Evolutionary conservation across 2,113 vertebrate species (phyloP), one percentile per base, ranked within the genome.

Genomic region (Kryptolebias marmoratus): DNA sequence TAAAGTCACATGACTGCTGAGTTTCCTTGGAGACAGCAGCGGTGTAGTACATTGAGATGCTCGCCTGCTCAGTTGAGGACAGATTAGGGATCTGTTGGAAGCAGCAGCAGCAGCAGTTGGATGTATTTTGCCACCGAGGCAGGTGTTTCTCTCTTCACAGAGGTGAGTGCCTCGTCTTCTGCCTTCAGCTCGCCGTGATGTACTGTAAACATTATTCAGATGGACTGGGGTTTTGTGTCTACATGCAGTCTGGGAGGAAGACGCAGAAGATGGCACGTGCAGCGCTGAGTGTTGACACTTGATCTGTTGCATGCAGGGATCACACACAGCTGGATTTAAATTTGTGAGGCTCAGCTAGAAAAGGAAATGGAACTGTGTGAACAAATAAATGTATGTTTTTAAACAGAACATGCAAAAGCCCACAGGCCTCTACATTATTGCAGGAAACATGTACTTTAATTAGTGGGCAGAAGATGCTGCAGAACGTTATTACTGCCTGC

Each of bases 21-120:
- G 95, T 97, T 95, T 94, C 95, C 96, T 90, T 94, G 92, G 95
- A 93, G 94, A 96, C 94, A 86, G 83, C 88, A 86, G 92, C 92
- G 80, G 85, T 88, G 81, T 86, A 87, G 87, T 88, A 90, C 90
- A 82, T 89, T 84, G 91, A 93, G 93, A 94, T 90, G 92, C 92
- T 93, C 83, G 82, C 91, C 90, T 75, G 85, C 89, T 86, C 85
- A 73, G 66, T 68, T 84, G 88, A 90, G 84, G 69, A 73, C 87
- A 91, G 88, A 90, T 80, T 83, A 82, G 80, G 89, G 82, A 45
- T 85, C 87, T 82, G 93, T 89, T 76, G 84, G 57, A 80, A 85
- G 84, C 83, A 59, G 73, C 83, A 54, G 71, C 73, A 32, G 70
- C 61, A 65, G 73, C 57, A 68, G 83, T 63, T 91, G 93, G 90